phyloP scores from a whole-genome alignment of 2,797 vertebrate species.

The Leptoclinus maculatus region DNA sequence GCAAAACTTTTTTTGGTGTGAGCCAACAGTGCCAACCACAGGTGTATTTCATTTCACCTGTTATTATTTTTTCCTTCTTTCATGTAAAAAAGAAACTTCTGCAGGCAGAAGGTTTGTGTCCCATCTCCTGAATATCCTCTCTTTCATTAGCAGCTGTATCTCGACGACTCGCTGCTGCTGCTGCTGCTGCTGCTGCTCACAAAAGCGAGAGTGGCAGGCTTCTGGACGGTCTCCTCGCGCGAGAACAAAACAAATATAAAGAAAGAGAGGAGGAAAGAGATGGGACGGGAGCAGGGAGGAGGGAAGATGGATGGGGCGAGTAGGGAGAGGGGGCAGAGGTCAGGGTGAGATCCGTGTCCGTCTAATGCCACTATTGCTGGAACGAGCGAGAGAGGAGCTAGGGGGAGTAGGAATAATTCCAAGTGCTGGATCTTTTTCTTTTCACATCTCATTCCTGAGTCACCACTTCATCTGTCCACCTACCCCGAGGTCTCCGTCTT shows the following conservation, averaged over 20 bases:
- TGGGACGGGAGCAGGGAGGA: not conserved
- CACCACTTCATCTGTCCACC: constrained; percentile 80
- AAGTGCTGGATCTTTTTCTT: constrained; percentile 73
- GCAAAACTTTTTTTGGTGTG: constrained; percentile 20
- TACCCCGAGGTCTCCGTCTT: constrained; percentile 55
- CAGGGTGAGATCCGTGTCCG: constrained; percentile 46
- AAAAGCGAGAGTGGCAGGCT: constrained; percentile 11
- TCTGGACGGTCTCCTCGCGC: not conserved
- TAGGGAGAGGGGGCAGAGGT: constrained; percentile 47
- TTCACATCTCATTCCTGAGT: constrained; percentile 77
- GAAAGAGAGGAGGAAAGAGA: not conserved
- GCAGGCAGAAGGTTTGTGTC: constrained; percentile 20
- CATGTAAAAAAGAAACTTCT: constrained; percentile 5
- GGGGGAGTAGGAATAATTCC: constrained; percentile 59
- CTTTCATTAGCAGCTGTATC: constrained; percentile 33
- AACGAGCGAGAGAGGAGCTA: constrained; percentile 27
- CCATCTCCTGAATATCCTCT: constrained; percentile 27
- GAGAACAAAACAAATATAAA: not conserved
- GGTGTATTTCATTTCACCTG: constrained; percentile 22
- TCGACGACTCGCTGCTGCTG: constrained; percentile 12
- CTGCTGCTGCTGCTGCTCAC: constrained; percentile 28
- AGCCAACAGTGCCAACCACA: constrained; percentile 24
- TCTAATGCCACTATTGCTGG: constrained; percentile 37
- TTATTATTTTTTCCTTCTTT: not conserved
- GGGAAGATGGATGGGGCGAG: constrained; percentile 49